Percentiles rank a stretch among this genome's conserved stretches.
phyloP scores from a whole-genome alignment of 2,888 invertebrate genomes.

The Vesta saturnalis region DNA sequence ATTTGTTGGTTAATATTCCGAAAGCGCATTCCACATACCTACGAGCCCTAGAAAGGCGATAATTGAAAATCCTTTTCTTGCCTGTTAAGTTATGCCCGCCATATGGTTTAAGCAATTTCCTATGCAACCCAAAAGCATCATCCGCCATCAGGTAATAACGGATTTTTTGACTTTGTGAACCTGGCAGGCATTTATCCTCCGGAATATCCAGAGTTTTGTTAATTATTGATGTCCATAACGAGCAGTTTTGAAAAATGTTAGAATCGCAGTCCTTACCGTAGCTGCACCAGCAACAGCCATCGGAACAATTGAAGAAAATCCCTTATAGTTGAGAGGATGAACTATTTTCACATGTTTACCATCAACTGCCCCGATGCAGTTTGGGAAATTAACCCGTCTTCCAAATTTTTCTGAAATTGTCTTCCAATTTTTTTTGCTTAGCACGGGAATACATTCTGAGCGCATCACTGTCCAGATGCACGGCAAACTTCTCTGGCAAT shows the following conservation, averaged over 20 bases:
- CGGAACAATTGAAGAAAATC: background rate
- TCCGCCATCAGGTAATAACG: background rate
- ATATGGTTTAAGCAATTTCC: slow-evolving; percentile 41
- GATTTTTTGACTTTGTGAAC: background rate
- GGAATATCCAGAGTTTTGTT: background rate
- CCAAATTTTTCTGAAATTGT: background rate
- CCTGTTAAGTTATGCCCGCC: no score
- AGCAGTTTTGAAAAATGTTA: no score
- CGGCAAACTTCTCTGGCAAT: slow-evolving; percentile 21
- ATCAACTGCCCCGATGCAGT: no score
- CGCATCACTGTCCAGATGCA: slow-evolving; percentile 14
- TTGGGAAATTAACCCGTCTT: background rate
- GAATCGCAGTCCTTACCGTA: background rate
- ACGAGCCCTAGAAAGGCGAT: no score
- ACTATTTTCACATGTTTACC: no score
- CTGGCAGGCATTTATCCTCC: background rate
- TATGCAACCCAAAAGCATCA: slow-evolving; percentile 4
- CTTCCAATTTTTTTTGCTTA: slow-evolving; percentile 2
- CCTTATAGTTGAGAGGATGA: background rate
- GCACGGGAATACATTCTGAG: slow-evolving; percentile 14
- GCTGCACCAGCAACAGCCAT: no score
- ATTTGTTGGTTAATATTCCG: no score
- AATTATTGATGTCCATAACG: background rate
- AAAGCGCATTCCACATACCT: no score
- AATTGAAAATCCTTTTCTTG: no score